These are phyloP conservation scores for Gila robusta DNA, from an alignment of 2,797 vertebrate genomes.

Conservation along the genomic window DNA sequence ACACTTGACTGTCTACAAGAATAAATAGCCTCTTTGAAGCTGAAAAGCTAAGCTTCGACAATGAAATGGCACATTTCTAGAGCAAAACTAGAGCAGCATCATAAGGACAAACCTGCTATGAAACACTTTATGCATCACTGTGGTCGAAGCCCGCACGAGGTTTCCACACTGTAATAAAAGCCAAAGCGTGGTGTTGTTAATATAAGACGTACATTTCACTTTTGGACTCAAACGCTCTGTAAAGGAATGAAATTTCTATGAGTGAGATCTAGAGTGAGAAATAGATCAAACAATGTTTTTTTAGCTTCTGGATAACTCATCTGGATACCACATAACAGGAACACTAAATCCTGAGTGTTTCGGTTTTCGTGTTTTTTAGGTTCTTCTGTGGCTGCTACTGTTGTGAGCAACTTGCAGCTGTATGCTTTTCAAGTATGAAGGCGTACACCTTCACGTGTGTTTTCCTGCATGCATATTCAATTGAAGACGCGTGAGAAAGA, in stretches of 20 bases:
- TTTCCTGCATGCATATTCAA: background rate
- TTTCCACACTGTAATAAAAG: constrained; percentile 61
- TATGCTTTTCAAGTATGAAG: constrained; percentile 37
- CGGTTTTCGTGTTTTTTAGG: constrained; percentile 62
- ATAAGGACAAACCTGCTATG: constrained; percentile 44
- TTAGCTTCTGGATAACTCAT: constrained; percentile 63
- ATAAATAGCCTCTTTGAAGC: constrained; percentile 31
- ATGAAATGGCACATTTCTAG: background rate
- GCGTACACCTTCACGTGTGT: constrained; percentile 35
- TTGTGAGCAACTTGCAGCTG: constrained; percentile 42
- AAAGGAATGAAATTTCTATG: constrained; percentile 23
- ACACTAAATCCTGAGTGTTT: constrained; percentile 51
- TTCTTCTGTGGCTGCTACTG: constrained; percentile 57
- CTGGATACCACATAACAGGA: constrained; percentile 70
- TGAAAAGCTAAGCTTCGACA: constrained; percentile 20
- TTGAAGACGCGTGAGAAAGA: background rate
- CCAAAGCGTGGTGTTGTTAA: constrained; percentile 32
- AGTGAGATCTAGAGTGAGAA: constrained; percentile 41
- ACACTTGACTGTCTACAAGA: constrained; percentile 13
- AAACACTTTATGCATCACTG: constrained; percentile 57
- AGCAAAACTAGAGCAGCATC: constrained; percentile 39
- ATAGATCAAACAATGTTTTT: constrained; percentile 31
- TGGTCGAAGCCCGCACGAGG: constrained; percentile 52
- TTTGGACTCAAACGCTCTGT: constrained; percentile 38
- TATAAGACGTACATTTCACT: constrained; percentile 52